Conservation (phyloP, 2,888 invertebrate genomes). For the Microctonus hyperodae region DNA sequence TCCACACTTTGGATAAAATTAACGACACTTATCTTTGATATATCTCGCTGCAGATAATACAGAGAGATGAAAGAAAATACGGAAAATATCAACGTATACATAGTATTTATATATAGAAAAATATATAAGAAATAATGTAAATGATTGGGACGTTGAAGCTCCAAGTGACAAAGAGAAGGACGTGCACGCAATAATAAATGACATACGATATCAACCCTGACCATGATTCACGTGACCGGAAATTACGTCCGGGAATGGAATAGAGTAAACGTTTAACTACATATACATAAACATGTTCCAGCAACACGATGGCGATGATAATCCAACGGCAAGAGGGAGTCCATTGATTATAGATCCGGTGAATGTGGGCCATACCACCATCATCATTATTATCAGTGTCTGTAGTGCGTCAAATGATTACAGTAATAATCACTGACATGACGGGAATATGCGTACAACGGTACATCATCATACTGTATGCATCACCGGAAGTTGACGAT, state of each 20-base stretch:
- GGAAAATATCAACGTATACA: neutral
- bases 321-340: conserved; percentile 33
- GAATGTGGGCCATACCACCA: conserved; percentile 38
- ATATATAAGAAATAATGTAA: neutral
- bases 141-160: neutral
- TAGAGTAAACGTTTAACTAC: neutral
- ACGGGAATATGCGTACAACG: conserved; percentile 40
- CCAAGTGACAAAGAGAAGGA: conserved; percentile 6
- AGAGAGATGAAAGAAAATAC: conserved; percentile 2
- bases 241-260: neutral
- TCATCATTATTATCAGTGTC: conserved; percentile 15
- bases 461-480: conserved; percentile 30
- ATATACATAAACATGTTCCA: neutral
- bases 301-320: conserved; percentile 19
- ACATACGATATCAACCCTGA: conserved; percentile 13
- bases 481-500: conserved; percentile 22
- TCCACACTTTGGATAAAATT: conserved; percentile 9
- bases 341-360: conserved; percentile 40
- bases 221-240: conserved; percentile 24
- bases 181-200: conserved; percentile 10
- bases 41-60: conserved; percentile 1
- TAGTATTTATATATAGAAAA: conserved; percentile 7
- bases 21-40: conserved; percentile 16
- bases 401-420: conserved; percentile 34
- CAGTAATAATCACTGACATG: conserved; percentile 34